phyloP scores from a whole-genome alignment of 2,113 vertebrate species.

The Orcinus orca region DNA sequence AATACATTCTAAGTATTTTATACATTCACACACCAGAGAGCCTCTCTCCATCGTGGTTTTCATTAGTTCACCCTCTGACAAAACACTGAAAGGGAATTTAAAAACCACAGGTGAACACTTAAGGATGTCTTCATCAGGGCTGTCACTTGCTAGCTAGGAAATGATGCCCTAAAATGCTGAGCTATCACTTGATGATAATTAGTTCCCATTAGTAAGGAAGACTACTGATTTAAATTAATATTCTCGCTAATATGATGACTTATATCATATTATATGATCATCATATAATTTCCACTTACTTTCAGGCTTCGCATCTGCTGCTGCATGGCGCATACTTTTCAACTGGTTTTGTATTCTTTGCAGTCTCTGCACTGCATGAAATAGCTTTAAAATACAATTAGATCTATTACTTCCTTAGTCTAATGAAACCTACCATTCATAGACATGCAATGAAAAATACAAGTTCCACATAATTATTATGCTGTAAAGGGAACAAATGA shows the following conservation, averaged over 20 bases:
- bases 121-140: background rate
- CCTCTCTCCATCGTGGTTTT: background rate
- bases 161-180: background rate
- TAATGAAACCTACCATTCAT: conserved; percentile 27
- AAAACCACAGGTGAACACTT: background rate
- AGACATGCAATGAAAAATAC: conserved; percentile 28
- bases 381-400: conserved; percentile 86
- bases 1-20: background rate
- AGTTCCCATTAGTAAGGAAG: background rate
- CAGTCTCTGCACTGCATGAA: conserved; percentile 92
- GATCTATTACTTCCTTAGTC: conserved; percentile 47
- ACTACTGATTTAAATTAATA: background rate
- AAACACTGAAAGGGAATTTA: background rate
- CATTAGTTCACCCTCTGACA: background rate
- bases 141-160: background rate
- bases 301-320: conserved; percentile 94
- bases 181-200: background rate
- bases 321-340: conserved; percentile 93
- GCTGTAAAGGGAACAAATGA: background rate
- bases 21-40: background rate
- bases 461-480: background rate
- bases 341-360: conserved; percentile 93
- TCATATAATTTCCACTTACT: conserved; percentile 86
- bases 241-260: background rate
- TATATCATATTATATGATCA: background rate